Percentiles rank a stretch among this genome's conserved stretches.
These are phyloP conservation scores for Diadema setosum DNA, from an alignment of 35 echinoderm and acorn worm genomes.

Conservation along the genomic window DNA sequence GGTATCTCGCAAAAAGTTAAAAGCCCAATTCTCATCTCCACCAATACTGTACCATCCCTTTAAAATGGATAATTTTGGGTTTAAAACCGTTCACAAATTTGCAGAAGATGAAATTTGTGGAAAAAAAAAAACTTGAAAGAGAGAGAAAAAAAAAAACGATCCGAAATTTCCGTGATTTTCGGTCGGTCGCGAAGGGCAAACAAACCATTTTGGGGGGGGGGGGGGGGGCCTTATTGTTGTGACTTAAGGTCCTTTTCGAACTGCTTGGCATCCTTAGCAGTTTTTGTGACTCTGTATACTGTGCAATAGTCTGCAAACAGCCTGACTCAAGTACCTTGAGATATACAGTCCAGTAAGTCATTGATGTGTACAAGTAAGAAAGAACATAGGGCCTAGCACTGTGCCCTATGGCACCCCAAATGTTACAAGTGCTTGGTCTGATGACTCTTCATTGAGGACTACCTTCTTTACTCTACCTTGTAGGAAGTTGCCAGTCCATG, in stretches of 20 bases:
- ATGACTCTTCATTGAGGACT: background rate
- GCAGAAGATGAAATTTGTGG: no score
- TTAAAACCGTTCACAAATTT: no score
- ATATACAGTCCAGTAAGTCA: slow-evolving; percentile 9
- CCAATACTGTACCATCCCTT: no score
- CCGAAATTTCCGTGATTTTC: no score
- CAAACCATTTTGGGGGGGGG: no score
- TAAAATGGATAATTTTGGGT: no score
- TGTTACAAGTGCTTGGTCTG: background rate
- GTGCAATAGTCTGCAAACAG: slow-evolving; percentile 61
- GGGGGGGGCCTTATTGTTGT: slow-evolving; percentile 1
- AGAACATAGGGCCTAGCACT: slow-evolving; percentile 37
- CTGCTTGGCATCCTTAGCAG: background rate
- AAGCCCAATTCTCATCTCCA: no score
- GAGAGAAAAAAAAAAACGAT: no score
- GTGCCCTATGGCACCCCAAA: slow-evolving; percentile 74
- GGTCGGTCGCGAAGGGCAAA: no score
- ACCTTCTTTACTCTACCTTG: slow-evolving; percentile 18
- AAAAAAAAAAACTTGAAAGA: no score
- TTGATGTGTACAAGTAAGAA: slow-evolving; percentile 51
- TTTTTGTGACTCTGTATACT: slow-evolving; percentile 1
- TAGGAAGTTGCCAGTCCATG: slow-evolving; percentile 37
- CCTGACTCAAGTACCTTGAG: background rate
- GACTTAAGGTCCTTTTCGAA: slow-evolving; percentile 35
- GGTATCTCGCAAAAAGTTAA: no score